Base-by-base conservation (phyloP, 2,888 invertebrate species). In the Brachypterus glaber region DNA sequence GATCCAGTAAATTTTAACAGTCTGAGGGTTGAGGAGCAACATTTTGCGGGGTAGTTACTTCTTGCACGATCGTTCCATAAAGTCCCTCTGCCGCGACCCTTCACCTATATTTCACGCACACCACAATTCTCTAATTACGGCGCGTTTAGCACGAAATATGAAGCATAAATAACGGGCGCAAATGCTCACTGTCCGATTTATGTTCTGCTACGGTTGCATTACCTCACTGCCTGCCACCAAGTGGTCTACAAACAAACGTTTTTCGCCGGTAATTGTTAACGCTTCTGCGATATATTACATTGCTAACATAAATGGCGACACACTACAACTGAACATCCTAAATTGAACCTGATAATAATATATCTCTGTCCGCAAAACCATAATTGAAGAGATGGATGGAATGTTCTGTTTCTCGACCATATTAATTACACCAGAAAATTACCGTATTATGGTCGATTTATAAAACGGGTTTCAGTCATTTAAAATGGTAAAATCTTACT, bases 51-150 rank as follows among this genome's bases (percentile, higher is more conserved):
- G n/a, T n/a, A n/a, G n/a, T n/a, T n/a, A n/a, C n/a, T n/a, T n/a
- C n/a, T n/a, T n/a, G 27, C 5, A 9, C 5, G 21, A 21, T 5
- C 21, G 7, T 5, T 7, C 27, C 27, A 27, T 27, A 27, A 27
- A 27, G 41, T 45, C 51, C 52, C 54, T 53, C 48, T 49, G 47
- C 55, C 54, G 55, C 55, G 51, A 51, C 55, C 57, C 53, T 56
- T 59, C 54, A 54, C 57, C 59, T 57, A 63, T 63, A 63, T 62
- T 61, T 64, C 60, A 63, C 59, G 51, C 58, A 58, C 56, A 63
- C 66, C 64, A 58, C 66, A 63, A 62, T 65, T 63, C 64, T 64
- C 64, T 64, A 65, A 66, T 66, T 65, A 65, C 66, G 52, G 55
- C 59, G 62, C 60, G 62, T 63, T 66, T 63, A 63, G 59, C 57